A percentile compares a stretch with the other conserved stretches of the same genome.
Evolutionary conservation across 1,140 invertebrate genomes (phyloP).

Genomic region (Potamilus streckersoni): DNA sequence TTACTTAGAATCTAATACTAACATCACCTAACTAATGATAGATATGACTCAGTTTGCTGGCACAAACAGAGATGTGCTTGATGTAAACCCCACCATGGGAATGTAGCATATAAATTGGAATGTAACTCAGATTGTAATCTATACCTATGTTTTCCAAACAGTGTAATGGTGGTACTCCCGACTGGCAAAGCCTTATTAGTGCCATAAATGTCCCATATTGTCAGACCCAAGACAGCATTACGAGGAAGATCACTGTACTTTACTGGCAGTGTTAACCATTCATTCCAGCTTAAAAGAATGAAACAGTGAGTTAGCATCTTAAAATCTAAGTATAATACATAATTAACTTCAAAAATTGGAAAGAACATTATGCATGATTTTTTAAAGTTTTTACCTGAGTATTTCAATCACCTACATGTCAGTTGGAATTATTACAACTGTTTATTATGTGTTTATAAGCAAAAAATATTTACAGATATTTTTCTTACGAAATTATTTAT

Average conservation of each 20-base stretch:
- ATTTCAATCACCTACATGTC: too few relatives aligned
- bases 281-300: conserved; percentile 86
- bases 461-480: too few relatives aligned
- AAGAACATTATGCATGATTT: too few relatives aligned
- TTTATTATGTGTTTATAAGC: too few relatives aligned
- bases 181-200: conserved; percentile 84
- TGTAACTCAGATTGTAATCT: neutral
- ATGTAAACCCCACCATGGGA: neutral
- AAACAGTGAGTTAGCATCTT: neutral
- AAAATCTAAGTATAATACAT: too few relatives aligned
- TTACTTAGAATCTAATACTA: neutral
- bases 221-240: conserved; percentile 89
- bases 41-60: neutral
- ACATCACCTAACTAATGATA: too few relatives aligned
- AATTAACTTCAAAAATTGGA: too few relatives aligned
- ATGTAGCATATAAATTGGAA: neutral
- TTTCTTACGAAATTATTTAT: too few relatives aligned
- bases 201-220: conserved; percentile 92
- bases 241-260: conserved; percentile 92
- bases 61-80: neutral
- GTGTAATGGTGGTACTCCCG: conserved; percentile 88
- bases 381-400: too few relatives aligned
- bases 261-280: conserved; percentile 94
- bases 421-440: too few relatives aligned
- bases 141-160: conserved; percentile 87